Percentiles rank a stretch among this genome's conserved stretches.
Conservation (phyloP, 2,113 vertebrate genomes). For the Rafetus swinhoei region DNA sequence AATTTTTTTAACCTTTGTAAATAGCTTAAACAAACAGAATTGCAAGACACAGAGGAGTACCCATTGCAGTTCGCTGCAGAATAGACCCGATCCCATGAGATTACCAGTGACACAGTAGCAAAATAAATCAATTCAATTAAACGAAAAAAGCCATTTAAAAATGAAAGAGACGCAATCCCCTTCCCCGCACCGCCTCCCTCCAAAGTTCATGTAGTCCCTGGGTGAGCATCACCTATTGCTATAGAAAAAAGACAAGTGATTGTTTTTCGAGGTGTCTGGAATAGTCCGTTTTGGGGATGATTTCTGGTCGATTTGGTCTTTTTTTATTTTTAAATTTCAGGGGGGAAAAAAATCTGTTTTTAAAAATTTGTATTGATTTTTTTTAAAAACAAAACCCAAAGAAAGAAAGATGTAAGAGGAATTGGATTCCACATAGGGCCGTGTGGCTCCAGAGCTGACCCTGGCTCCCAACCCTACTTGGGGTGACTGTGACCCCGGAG, state of each 20-base stretch:
- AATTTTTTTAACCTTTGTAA: conserved; percentile 51
- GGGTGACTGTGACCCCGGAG: background rate
- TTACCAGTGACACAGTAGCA: conserved; percentile 28
- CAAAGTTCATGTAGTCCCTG: fast-evolving
- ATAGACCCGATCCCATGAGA: conserved; percentile 66
- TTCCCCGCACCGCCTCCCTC: background rate
- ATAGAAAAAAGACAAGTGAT: conserved; percentile 12
- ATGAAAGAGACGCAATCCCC: background rate
- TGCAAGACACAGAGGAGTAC: conserved; percentile 68
- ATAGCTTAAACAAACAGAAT: conserved; percentile 69
- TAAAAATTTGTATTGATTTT: conserved; percentile 2
- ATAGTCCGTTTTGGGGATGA: background rate
- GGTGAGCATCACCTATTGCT: conserved; percentile 28
- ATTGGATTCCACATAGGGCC: fast-evolving
- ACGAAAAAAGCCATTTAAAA: background rate
- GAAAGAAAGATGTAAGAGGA: background rate
- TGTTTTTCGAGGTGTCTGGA: conserved; percentile 1
- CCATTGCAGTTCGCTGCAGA: conserved; percentile 67
- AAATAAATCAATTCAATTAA: background rate
- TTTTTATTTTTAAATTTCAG: background rate
- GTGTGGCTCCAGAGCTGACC: fast-evolving
- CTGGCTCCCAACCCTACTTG: fast-evolving
- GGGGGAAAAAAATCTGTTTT: background rate
- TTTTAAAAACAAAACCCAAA: background rate
- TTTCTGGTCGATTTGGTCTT: background rate